Percentiles rank a stretch among this genome's conserved stretches.
Conservation (phyloP, 2,113 vertebrate species). For the Apteryx mantelli region DNA sequence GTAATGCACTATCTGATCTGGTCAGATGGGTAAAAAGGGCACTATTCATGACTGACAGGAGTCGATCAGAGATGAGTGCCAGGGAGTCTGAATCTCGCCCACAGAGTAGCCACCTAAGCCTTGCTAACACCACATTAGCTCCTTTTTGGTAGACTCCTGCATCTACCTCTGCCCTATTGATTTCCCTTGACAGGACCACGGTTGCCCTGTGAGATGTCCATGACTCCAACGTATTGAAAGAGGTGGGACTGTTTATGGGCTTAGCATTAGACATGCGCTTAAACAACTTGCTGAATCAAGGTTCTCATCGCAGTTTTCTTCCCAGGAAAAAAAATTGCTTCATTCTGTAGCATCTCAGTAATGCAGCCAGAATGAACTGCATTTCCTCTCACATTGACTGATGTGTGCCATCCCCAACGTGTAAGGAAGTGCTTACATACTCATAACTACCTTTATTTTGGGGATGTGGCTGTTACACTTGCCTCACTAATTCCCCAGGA, state of each 20-base stretch:
- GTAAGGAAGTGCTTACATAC: slow-evolving; percentile 24
- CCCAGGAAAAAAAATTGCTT: neutral
- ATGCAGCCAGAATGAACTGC: neutral
- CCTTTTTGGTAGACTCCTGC: neutral
- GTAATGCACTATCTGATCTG: neutral
- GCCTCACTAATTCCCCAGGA: slow-evolving; percentile 56
- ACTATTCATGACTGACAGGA: neutral
- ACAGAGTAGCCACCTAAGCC: neutral
- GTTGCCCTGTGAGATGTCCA: neutral
- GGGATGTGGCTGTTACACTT: slow-evolving; percentile 40
- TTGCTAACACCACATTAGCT: neutral
- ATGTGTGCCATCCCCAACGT: neutral
- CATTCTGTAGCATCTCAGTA: neutral
- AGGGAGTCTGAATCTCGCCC: neutral
- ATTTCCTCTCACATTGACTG: neutral
- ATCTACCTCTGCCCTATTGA: neutral
- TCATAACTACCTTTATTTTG: slow-evolving; percentile 45
- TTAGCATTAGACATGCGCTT: neutral
- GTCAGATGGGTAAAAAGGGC: neutral
- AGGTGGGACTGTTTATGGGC: neutral
- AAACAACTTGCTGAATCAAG: neutral
- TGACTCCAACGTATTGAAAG: neutral
- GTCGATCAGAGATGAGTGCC: neutral
- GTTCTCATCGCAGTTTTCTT: neutral
- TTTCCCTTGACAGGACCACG: neutral